These are phyloP conservation scores for Cactoblastis cactorum DNA, from an alignment of 2,888 invertebrate species.

Conservation along the genomic window DNA sequence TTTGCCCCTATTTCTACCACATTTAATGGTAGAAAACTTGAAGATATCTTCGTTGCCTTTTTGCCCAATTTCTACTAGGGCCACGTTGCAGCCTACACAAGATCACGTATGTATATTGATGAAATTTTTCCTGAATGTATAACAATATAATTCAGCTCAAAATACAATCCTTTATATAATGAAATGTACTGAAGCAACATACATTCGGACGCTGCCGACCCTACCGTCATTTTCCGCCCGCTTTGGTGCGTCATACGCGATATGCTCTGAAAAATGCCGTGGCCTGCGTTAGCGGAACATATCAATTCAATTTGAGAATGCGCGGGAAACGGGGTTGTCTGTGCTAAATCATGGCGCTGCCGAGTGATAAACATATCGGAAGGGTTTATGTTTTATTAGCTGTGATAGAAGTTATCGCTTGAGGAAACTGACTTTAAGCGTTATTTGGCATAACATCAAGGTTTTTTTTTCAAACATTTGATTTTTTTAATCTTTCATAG, in stretches of 20 bases:
- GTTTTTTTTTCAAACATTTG: not conserved
- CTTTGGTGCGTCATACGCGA: constrained; percentile 68
- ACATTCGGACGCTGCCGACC: constrained; percentile 29
- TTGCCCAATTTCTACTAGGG: too few species aligned
- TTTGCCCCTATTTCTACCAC: too few species aligned
- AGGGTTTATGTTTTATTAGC: constrained; percentile 69
- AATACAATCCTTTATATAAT: too few species aligned
- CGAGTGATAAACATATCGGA: constrained; percentile 69
- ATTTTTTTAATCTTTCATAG: not conserved
- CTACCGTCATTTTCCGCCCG: constrained; percentile 58
- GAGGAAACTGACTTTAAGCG: not conserved
- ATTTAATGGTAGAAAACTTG: too few species aligned
- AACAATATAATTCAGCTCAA: too few species aligned
- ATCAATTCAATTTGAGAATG: constrained; percentile 76
- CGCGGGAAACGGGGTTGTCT: constrained; percentile 60
- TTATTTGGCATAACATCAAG: not conserved
- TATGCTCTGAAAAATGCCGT: constrained; percentile 70
- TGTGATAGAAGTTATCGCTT: constrained; percentile 48
- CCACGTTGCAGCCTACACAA: too few species aligned
- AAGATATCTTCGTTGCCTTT: too few species aligned
- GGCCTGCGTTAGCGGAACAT: constrained; percentile 68
- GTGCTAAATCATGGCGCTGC: constrained; percentile 61
- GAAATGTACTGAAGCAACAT: too few species aligned
- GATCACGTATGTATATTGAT: too few species aligned
- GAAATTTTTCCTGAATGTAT: too few species aligned